phyloP scores from a whole-genome alignment of 2,888 invertebrate species.

The Cerastis rubricosa region DNA sequence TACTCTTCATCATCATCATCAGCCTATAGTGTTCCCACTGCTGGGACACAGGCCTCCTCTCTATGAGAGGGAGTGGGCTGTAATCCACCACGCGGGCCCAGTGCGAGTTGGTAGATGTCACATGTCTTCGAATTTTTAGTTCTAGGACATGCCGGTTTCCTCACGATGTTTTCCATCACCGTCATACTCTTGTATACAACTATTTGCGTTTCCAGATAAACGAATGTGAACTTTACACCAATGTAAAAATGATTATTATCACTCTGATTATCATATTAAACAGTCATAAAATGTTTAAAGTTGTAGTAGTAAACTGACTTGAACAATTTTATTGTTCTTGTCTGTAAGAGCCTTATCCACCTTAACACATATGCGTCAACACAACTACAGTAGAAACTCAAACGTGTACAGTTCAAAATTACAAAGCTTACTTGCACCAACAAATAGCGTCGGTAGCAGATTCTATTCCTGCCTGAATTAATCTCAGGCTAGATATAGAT shows the following conservation, averaged over 20 bases:
- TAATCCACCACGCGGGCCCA: too few relatives aligned
- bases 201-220: background rate
- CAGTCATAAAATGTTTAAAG: background rate
- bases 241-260: background rate
- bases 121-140: too few relatives aligned
- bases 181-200: background rate
- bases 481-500: conserved; percentile 53
- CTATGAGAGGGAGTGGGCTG: too few relatives aligned
- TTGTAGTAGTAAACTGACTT: background rate
- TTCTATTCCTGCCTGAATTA: conserved; percentile 48
- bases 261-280: background rate
- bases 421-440: conserved; percentile 45
- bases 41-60: too few relatives aligned
- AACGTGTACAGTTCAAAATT: conserved; percentile 41
- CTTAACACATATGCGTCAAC: background rate
- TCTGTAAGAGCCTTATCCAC: background rate
- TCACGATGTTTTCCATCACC: too few relatives aligned
- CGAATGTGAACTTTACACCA: background rate
- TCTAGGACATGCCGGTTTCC: too few relatives aligned
- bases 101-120: too few relatives aligned
- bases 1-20: too few relatives aligned
- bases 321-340: too few relatives aligned
- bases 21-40: too few relatives aligned
- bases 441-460: conserved; percentile 24
- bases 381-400: background rate